Evolutionary conservation across 2,113 vertebrate genomes (phyloP), one percentile per base, ranked within the genome.

Genomic region (Marmota flaviventris): DNA sequence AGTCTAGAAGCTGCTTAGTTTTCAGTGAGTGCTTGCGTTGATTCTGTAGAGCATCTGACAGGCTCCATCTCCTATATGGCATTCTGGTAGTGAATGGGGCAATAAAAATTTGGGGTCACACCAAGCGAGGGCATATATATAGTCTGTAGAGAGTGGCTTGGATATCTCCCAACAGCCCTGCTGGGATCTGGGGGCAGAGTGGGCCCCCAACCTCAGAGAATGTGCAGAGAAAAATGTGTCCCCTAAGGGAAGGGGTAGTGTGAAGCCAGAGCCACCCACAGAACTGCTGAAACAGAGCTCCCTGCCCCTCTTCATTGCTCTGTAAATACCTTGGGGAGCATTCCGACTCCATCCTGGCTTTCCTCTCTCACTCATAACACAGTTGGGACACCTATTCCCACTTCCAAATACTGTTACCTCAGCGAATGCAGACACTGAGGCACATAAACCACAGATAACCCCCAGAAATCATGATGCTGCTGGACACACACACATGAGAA

Each of bases 401-500:
- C 78, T 87, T 87, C 29, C 29, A 11, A 63, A 70, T 58, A 58
- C 56, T 58, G 56, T 58, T 8, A 58, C 56, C 13, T 63, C 45
- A 29, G 56, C 34, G 39, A 81, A 56, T 2, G 32, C 65, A 65
- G n/a, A 82, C 39, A 25, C 39, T 8, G 48, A 53, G 22, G 0
- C 16, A 34, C 3, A 6, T 22, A 32, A n/a, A 16, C 5, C 61
- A 48, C 48, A 67, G 87, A 11, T 5, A 58, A 27, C 7, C 29
- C 42, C 32, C 1, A 8, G 89, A 56, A 63, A 69, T 17, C 1
- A 5, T 0, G 56, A 13, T 1, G 3, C 37, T 24, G 5, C 51
- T 27, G 79, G 48, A 69, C 37, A 39, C 34, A 24, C 45, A 14
- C 5, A 13, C 27, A 14, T 2, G 13, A 20, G 34, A 17, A 11